Conservation (phyloP, 2,113 vertebrate genomes). For the Dipodomys spectabilis region DNA sequence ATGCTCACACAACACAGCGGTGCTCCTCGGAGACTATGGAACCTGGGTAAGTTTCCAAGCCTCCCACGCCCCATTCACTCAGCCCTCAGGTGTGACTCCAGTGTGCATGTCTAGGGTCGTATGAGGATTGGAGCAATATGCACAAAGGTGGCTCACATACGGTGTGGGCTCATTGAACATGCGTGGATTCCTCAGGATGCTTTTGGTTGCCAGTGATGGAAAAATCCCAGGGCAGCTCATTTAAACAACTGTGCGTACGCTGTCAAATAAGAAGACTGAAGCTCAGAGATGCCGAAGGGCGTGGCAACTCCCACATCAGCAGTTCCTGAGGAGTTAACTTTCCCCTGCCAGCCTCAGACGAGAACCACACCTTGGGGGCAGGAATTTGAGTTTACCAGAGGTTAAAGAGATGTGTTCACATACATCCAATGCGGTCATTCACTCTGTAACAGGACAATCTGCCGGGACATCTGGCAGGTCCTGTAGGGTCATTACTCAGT, state of each 20-base stretch:
- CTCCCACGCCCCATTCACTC: not conserved
- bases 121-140: not conserved
- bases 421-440: accelerated
- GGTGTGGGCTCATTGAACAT: not conserved
- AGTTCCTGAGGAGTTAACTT: not conserved
- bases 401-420: not conserved
- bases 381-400: not conserved
- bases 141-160: not conserved
- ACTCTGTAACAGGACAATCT: not conserved
- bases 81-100: not conserved
- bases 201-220: not conserved
- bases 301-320: not conserved
- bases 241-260: not conserved
- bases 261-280: not conserved
- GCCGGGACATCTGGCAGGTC: not conserved
- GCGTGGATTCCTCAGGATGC: not conserved
- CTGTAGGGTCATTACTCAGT: accelerated
- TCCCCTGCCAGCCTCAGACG: not conserved
- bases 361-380: not conserved
- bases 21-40: not conserved
- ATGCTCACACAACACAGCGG: not conserved
- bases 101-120: not conserved
- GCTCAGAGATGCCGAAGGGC: not conserved
- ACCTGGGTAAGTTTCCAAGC: not conserved
- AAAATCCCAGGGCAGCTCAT: not conserved